Base-by-base conservation (phyloP, 2,888 invertebrate species). In the Synanthedon formicaeformis region DNA sequence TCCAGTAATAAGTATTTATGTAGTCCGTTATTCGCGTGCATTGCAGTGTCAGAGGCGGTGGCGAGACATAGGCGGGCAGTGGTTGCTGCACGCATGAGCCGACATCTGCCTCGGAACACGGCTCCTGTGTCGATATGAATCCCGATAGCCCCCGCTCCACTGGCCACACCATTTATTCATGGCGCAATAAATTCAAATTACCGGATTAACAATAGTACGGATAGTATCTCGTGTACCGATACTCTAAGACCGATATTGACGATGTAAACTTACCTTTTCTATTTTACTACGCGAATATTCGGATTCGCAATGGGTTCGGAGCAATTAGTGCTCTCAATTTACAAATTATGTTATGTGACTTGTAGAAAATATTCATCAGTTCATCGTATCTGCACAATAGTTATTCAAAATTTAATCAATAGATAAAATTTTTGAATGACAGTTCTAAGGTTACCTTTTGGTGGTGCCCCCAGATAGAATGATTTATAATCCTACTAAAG, bases 121-220 rank as follows among this genome's bases (percentile, higher is more conserved):
- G 67, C 67, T 66, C 61, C 72, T 71, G 68, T 74, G 71, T 77
- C 81, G 85, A 83, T 85, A 70, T 74, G 81, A 72, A 65, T 60
- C 66, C 67, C 69, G 84, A 85, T 84, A 85, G 79, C 81, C 76
- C 55, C 63, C 68, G 70, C 72, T 71, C 69, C 64, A 66, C 61
- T 59, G 65, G 64, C 74, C 70, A 71, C 71, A 81, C 84, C 81
- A 83, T 86, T 85, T 85, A 84, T 84, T 80, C 84, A 81, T 76
- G 78, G 71, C 72, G 86, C 84, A 86, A 88, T 88, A 88, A 88
- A 88, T 88, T 88, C 87, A 87, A 88, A 88, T 88, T 88, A 88
- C 86, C 69, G 86, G 83, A 87, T 87, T 85, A 85, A 87, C 86
- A 86, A 86, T 86, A 85, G 78, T 76, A 71, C 60, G 82, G 87